phyloP scores from a whole-genome alignment of 2,888 invertebrate genomes.

The Drosophila bunnanda region DNA sequence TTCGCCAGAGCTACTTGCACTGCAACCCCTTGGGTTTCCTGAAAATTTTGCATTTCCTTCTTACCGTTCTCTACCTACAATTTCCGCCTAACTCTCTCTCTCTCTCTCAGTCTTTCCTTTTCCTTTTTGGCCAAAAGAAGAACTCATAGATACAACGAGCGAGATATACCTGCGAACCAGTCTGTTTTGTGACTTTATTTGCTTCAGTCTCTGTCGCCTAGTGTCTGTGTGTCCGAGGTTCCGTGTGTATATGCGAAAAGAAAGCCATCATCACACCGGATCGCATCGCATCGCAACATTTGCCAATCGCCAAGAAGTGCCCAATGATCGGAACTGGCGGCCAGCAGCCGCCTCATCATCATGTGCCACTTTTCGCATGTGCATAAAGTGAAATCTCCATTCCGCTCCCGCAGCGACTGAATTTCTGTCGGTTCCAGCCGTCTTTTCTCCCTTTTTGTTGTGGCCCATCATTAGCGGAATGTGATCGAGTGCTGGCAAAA shows the following conservation, averaged over 20 bases:
- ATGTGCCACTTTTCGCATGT: conserved; percentile 77
- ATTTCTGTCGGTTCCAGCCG: conserved; percentile 55
- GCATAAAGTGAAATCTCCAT: conserved; percentile 74
- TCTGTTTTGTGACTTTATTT: conserved; percentile 62
- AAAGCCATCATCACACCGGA: conserved; percentile 58
- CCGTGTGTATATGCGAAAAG: conserved; percentile 55
- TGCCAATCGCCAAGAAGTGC: conserved; percentile 70
- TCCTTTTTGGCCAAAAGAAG: conserved; percentile 43
- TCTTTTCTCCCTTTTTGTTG: conserved; percentile 29
- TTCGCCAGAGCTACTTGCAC: conserved; percentile 21
- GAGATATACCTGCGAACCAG: conserved; percentile 28
- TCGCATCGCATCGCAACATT: conserved; percentile 38
- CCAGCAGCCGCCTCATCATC: conserved; percentile 70
- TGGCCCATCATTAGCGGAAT: conserved; percentile 32
- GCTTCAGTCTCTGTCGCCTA: conserved; percentile 69
- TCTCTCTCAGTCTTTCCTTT: conserved; percentile 5
- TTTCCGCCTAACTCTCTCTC: conserved; percentile 3
- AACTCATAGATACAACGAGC: conserved; percentile 37
- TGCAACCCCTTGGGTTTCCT: conserved; percentile 8
- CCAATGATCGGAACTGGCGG: conserved; percentile 74
- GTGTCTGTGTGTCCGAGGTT: conserved; percentile 4
- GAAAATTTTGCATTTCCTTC: conserved; percentile 6
- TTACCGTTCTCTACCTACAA: conserved; percentile 11
- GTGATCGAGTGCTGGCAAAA: conserved; percentile 36
- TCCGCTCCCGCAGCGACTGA: conserved; percentile 34